Evolutionary conservation across 2,113 vertebrate species (phyloP), one percentile per base, ranked within the genome.

Genomic region (Ochotona curzoniae): DNA sequence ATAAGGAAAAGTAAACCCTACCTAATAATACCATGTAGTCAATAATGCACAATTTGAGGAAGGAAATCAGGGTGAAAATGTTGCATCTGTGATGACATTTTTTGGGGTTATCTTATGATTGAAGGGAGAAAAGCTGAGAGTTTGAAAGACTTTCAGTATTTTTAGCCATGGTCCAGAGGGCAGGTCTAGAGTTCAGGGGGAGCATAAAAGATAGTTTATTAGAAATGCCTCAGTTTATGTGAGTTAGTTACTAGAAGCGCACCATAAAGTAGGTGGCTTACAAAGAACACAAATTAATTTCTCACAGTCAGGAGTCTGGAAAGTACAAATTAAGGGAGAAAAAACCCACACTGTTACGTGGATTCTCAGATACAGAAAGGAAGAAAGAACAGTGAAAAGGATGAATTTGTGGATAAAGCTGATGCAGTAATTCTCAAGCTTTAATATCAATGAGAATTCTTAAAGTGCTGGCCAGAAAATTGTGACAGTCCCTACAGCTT

Each of bases 401-500:
- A 35, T 54, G 81, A 49, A 20, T 54, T 10, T 75, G 12, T 20
- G 14, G 21, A 21, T 83, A 92, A 71, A n/a, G 51, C 1, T 18
- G 71, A 63, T 75, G 2, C 12, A 80, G 28, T 8, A 5, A 57
- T 49, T 83, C 26, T 83, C 7, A 51, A 30, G 32, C 17, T 67
- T 78, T 60, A 89, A 23, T 44, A 20, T 47, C 35, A 73, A 61
- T 54, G 51, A 44, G 8, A 78, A 21, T 78, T 8, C 2, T 10
- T 7, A 26, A 83, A 57, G 51, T 5, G 2, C 9, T 73, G 15
- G 5, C 2, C 2, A 44, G n/a, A 11, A 69, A 78, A 26, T 10
- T 18, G 14, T 66, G 15, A 18, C n/a, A 17, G 10, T 32, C 14
- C 1, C 35, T 28, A 9, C 0, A 1, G 6, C 10, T 61, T 38